Base-by-base conservation (phyloP, 2,113 vertebrate species). In the Eubucco bourcierii region DNA sequence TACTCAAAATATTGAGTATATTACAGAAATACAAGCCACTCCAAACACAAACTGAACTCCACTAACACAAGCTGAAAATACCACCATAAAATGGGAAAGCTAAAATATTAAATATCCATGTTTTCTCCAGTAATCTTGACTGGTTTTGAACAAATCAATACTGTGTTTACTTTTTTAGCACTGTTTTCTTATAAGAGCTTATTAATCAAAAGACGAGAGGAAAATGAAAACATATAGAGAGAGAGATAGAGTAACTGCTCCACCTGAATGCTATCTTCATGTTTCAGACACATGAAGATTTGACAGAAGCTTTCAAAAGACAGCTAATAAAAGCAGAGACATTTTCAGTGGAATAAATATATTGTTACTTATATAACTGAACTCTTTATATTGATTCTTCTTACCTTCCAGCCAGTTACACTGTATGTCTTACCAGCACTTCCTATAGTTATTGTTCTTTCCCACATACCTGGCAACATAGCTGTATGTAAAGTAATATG, bases 361-460 rank as follows among this genome's bases (percentile, higher is more conserved):
- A 71, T 66, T 63, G 28, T 34, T 70, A 85, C 80, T 90, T 74
- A 84, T 74, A 25, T 15, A 75, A 80, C 16, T 47, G n/a, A 77
- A 63, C 19, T 82, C 12, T 50, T 79, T 28, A 55, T 34, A 37
- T 25, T 86, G 33, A 21, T 59, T 77, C 19, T 66, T 90, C 96
- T 97, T 91, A 99, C 99, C 98, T 99, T 99, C 99, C 99, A 99
- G 65, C 99, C 99, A 33, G 99, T 99, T 60, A 99, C 98, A 84
- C 98, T 99, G 63, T 99, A 99, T 3, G 99, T 98, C 97, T 99
- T 99, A 56, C 99, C 99, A 74, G 99, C 99, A 84, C 99, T 99
- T 97, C 99, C 97, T 74, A 99, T 97, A 3, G 99, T 99, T 89
- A 99, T 59, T 24, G 99, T 99, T 98, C 99, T 98, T 28, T 99